Percentiles rank a stretch among this genome's conserved stretches.
Conservation (phyloP, 2,888 invertebrate genomes). For the Agriopis leucophaearia region DNA sequence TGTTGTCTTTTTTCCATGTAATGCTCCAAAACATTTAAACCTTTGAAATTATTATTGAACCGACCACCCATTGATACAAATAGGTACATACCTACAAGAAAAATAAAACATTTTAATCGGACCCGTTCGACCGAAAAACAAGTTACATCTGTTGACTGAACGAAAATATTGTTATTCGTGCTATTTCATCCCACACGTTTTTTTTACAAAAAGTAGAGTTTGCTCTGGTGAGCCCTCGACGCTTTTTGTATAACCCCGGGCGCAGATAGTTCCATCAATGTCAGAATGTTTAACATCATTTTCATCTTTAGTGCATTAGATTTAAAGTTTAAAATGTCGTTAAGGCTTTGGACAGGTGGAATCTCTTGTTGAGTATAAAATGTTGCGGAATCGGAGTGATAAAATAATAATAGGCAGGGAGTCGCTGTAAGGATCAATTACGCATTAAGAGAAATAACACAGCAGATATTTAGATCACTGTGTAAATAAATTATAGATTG, state of each 20-base stretch:
- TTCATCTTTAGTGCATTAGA: constrained; percentile 10
- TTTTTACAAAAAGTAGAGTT: constrained; percentile 59
- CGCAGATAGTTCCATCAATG: constrained; percentile 50
- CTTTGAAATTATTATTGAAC: not conserved
- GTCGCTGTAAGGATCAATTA: not conserved
- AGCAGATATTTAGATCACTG: not conserved
- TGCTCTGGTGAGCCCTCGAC: constrained; percentile 54
- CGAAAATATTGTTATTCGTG: constrained; percentile 54
- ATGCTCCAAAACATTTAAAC: not conserved
- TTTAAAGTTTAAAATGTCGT: constrained; percentile 40
- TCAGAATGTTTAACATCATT: constrained; percentile 27
- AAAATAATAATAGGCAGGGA: constrained; percentile 44
- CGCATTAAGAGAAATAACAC: not conserved
- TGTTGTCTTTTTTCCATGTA: too few relatives aligned
- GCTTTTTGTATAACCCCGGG: constrained; percentile 55
- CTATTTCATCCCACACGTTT: constrained; percentile 55
- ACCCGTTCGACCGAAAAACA: constrained; percentile 29
- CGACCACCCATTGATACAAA: constrained; percentile 2
- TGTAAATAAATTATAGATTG: not conserved
- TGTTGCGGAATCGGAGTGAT: constrained; percentile 43
- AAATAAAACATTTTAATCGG: constrained; percentile 19
- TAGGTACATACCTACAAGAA: constrained; percentile 10
- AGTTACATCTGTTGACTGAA: constrained; percentile 46
- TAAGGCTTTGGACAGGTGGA: constrained; percentile 24
- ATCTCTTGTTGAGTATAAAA: constrained; percentile 30